Percentiles rank a stretch among this genome's conserved stretches.
Conservation (phyloP, 1,140 invertebrate species). For the Drosophila navojoa region DNA sequence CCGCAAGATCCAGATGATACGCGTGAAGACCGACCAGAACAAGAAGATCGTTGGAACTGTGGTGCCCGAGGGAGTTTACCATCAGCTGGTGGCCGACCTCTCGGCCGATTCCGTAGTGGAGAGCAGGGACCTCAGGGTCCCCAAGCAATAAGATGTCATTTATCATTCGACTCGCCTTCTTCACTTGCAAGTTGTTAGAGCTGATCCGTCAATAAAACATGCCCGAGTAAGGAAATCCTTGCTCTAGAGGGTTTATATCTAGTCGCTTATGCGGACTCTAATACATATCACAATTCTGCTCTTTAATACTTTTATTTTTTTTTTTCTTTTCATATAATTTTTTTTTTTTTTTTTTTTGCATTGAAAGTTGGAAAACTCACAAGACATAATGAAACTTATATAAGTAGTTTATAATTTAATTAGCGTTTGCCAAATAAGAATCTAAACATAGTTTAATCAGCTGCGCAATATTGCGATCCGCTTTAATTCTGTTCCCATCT, state of each 20-base stretch:
- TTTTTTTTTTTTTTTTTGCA: slow-evolving; percentile 41
- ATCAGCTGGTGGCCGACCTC: slow-evolving; percentile 53
- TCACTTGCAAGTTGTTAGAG: no score
- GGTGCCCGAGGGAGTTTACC: slow-evolving; percentile 57
- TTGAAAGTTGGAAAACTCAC: slow-evolving; percentile 37
- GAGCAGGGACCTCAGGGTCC: not conserved
- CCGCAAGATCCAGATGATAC: slow-evolving; percentile 65
- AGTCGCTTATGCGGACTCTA: no score
- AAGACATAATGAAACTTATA: slow-evolving; percentile 43
- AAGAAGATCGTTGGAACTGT: slow-evolving; percentile 67
- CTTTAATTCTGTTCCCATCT: slow-evolving; percentile 23
- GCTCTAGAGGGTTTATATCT: no score
- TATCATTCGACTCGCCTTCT: no score
- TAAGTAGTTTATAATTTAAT: slow-evolving; percentile 40
- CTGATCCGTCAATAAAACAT: no score
- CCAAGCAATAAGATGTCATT: no score
- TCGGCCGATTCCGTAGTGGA: slow-evolving; percentile 49
- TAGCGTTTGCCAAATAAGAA: slow-evolving; percentile 26
- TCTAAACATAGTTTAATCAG: slow-evolving; percentile 37
- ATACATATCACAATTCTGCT: not conserved
- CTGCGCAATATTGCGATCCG: slow-evolving; percentile 7
- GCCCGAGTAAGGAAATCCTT: no score
- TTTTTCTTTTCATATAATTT: slow-evolving; percentile 37
- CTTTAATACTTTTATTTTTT: slow-evolving; percentile 47
- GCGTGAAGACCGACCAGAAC: slow-evolving; percentile 57